These are phyloP conservation scores for Labeo catla DNA, from an alignment of 2,113 vertebrate species.

Conservation along the genomic window DNA sequence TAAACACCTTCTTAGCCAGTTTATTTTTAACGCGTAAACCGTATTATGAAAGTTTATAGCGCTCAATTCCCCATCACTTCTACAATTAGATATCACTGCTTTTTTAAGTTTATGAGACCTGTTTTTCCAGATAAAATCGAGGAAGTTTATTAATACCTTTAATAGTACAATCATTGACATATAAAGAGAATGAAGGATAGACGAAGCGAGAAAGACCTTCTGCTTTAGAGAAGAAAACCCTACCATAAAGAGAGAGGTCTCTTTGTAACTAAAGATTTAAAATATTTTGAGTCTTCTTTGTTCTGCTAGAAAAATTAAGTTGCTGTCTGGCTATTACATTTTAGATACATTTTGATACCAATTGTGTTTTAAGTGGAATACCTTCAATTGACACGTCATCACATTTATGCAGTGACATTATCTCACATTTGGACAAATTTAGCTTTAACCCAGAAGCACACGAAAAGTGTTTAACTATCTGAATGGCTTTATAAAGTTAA, in stretches of 20 bases:
- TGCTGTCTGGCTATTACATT: too few species aligned
- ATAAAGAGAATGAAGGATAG: too few species aligned
- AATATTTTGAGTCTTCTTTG: neutral
- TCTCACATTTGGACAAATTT: neutral
- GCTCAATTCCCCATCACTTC: neutral
- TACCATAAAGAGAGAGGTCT: neutral
- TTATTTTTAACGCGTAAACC: too few species aligned
- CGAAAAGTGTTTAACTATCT: neutral
- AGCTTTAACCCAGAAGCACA: neutral
- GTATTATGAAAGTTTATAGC: neutral
- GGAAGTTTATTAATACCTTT: too few species aligned
- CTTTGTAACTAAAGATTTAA: neutral
- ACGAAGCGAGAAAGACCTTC: neutral
- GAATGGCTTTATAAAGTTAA: neutral
- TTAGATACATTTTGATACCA: too few species aligned
- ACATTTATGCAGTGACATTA: too few species aligned
- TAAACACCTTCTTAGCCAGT: too few species aligned
- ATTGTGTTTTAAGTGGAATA: too few species aligned
- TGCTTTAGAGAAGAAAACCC: neutral
- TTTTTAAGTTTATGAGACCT: too few species aligned
- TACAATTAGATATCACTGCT: neutral
- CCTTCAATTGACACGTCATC: too few species aligned
- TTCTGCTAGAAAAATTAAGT: neutral
- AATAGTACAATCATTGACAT: too few species aligned
- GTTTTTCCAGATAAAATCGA: too few species aligned